These are phyloP conservation scores for Brachionus manjavacas DNA, from an alignment of 1,140 invertebrate species.

Conservation along the genomic window DNA sequence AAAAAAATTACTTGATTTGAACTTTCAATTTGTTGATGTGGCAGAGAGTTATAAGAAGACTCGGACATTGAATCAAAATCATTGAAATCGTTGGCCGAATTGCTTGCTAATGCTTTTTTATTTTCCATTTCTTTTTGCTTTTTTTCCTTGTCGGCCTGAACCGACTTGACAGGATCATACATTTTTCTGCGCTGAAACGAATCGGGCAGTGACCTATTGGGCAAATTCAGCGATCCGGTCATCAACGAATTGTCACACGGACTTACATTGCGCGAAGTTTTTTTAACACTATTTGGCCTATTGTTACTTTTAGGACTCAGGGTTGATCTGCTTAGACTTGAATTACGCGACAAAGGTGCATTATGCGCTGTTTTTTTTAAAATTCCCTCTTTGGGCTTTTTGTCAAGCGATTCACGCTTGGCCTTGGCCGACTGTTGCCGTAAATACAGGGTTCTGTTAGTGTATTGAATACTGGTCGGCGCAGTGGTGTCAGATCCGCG, in stretches of 20 bases:
- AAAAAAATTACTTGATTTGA: not conserved
- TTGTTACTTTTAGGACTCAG: not conserved
- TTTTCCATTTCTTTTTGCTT: not conserved
- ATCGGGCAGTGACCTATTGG: not conserved
- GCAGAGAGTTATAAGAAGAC: not conserved
- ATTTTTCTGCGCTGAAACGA: slow-evolving; percentile 33
- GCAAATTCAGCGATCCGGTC: slow-evolving; percentile 5
- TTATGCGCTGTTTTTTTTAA: not conserved
- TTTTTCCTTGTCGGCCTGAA: slow-evolving; percentile 7
- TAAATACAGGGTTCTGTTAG: slow-evolving; percentile 12
- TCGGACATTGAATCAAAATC: slow-evolving; percentile 16
- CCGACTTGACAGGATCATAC: slow-evolving; percentile 20
- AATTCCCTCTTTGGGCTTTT: slow-evolving; percentile 13
- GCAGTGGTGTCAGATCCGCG: not conserved
- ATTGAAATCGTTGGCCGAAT: not conserved
- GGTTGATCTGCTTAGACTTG: not conserved
- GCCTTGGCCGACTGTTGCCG: slow-evolving; percentile 37
- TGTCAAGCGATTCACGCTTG: not conserved
- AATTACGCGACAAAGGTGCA: not conserved
- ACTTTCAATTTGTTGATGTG: slow-evolving; percentile 10
- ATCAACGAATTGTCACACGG: not conserved
- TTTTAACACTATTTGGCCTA: not conserved
- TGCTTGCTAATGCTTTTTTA: not conserved
- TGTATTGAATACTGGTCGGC: not conserved
- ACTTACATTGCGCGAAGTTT: slow-evolving; percentile 11